phyloP scores from a whole-genome alignment of 1,140 invertebrate species.

The Bilobella aurantiaca region DNA sequence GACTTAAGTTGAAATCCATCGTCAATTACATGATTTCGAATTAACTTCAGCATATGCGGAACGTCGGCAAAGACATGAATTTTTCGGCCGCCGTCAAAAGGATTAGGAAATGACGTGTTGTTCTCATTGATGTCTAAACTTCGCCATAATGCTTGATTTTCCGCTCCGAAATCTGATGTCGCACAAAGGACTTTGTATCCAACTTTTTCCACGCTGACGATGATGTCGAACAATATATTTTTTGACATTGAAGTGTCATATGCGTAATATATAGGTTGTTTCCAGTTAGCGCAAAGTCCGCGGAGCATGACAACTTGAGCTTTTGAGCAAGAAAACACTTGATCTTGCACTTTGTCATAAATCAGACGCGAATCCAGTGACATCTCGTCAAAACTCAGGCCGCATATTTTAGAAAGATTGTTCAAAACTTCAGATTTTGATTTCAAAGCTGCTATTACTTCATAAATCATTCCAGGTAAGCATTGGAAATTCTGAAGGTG shows the following conservation, averaged over 20 bases:
- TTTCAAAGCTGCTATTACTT: background rate
- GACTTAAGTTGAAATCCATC: background rate
- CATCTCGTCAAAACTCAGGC: slow-evolving; percentile 19
- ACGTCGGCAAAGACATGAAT: slow-evolving; percentile 34
- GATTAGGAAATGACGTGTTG: slow-evolving; percentile 20
- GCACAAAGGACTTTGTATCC: slow-evolving; percentile 18
- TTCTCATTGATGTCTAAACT: slow-evolving; percentile 9
- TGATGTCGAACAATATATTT: slow-evolving; percentile 10
- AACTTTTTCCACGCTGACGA: slow-evolving; percentile 15
- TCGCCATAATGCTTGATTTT: slow-evolving; percentile 13
- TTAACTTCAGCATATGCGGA: slow-evolving; percentile 32
- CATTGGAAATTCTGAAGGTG: background rate
- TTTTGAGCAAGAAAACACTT: slow-evolving; percentile 5
- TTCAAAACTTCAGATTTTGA: background rate
- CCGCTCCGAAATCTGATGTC: slow-evolving; percentile 19
- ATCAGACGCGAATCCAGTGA: background rate
- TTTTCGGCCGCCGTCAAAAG: slow-evolving; percentile 3
- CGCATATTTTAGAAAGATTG: background rate
- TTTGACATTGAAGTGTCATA: slow-evolving; percentile 28
- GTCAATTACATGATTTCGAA: slow-evolving; percentile 32
- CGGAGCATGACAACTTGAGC: slow-evolving; percentile 27
- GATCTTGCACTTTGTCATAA: slow-evolving; percentile 7
- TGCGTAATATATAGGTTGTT: slow-evolving; percentile 28
- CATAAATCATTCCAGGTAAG: background rate
- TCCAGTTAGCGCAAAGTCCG: slow-evolving; percentile 28